Evolutionary conservation across 2,888 invertebrate species (phyloP), one percentile per base, ranked within the genome.

Genomic region (Tetranychus truncatus): DNA sequence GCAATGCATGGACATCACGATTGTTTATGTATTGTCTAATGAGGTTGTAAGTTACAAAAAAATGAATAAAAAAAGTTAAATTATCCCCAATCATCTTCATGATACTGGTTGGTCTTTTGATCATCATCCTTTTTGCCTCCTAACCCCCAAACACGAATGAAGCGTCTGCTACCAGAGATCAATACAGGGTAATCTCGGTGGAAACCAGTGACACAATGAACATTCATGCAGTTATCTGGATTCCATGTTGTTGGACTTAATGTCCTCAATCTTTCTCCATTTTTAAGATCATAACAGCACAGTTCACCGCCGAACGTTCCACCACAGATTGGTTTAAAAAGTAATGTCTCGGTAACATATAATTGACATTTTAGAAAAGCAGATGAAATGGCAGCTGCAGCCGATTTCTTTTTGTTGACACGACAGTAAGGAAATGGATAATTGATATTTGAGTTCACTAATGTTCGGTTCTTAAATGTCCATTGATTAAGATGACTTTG

Each of bases 381-480:
- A 20, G 74, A 67, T 4, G 20, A 15, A 74, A 45, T 45, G 34
- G 11, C 18, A 11, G 45, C 18, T 21, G 20, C 66, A 55, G 55
- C 18, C 6, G 65, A 20, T 72, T 44, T 72, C n/a, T 72, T 72
- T 69, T 69, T 69, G 8, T 21, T 69, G 1, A 15, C 15, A 1
- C 72, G 11, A 72, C n/a, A 34, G 15, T 72, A 72, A 4, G 73
- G 69, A 46, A 71, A 75, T 18, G 73, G 66, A 46, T 72, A 76
- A 66, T 76, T 71, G n/a, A 76, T 69, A 45, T 76, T 24, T n/a
- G 76, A 55, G n/a, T 74, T 74, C 6, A 72, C 55, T 4, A 76
- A 66, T 34, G 71, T 24, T 8, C 8, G 24, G 1, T 69, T n/a
- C 15, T 24, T 67, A 11, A 77, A 75, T n/a, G 74, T 67, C 77